Evolutionary conservation across 2,888 invertebrate genomes (phyloP).

Genomic region (Idaea dimidiata): DNA sequence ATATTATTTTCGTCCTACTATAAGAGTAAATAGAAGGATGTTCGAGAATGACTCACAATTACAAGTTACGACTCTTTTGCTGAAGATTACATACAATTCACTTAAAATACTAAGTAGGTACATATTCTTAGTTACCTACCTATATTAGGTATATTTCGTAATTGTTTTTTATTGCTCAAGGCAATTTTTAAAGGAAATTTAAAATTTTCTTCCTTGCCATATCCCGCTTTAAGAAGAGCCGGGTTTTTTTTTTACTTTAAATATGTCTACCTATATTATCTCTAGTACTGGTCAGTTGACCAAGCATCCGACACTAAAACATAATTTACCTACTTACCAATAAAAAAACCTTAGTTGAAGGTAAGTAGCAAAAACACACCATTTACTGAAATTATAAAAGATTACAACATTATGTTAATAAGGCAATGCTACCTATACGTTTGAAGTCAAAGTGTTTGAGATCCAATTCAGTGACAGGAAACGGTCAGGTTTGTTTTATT

Average conservation of each 20-base stretch:
- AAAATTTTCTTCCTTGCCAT: too few relatives aligned
- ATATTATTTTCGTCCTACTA: background rate
- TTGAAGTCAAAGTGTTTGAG: slow-evolving; percentile 40
- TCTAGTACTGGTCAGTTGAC: background rate
- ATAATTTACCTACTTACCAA: background rate
- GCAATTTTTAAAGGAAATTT: too few relatives aligned
- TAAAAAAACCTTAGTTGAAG: background rate
- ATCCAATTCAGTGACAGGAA: slow-evolving; percentile 64
- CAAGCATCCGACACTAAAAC: background rate
- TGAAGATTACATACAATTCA: background rate
- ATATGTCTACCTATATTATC: background rate
- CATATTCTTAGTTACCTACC: too few relatives aligned
- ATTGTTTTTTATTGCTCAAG: too few relatives aligned
- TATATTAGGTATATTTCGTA: too few relatives aligned
- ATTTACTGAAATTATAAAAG: slow-evolving; percentile 30
- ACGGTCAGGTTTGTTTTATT: slow-evolving; percentile 67
- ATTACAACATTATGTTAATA: slow-evolving; percentile 41
- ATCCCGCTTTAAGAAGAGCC: too few relatives aligned
- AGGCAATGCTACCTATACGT: slow-evolving; percentile 22
- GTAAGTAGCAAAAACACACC: slow-evolving; percentile 16
- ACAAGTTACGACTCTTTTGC: slow-evolving; percentile 2
- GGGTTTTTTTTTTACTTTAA: too few relatives aligned
- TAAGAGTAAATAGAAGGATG: background rate
- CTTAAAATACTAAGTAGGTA: too few relatives aligned
- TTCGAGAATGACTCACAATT: background rate